Evolutionary conservation across 2,113 vertebrate species (phyloP).

Genomic region (Uropsilus gracilis): DNA sequence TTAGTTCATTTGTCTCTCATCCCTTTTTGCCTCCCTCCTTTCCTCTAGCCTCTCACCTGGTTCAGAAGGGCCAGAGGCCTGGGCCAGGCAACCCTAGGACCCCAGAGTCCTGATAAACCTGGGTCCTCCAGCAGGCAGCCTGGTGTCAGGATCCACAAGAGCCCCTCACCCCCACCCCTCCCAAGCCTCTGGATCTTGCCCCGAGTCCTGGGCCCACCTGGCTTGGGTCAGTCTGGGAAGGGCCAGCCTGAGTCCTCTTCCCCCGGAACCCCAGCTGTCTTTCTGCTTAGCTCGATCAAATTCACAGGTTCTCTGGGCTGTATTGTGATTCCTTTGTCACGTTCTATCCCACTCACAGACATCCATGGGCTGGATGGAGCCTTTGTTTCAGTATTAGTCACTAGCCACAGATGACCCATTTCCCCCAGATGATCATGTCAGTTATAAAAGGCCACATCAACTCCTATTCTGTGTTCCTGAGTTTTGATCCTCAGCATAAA

Average conservation of each 20-base stretch:
- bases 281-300: neutral
- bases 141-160: neutral
- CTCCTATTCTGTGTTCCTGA: neutral
- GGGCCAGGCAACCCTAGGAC: neutral
- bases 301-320: too few relatives aligned
- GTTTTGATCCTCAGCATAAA: neutral
- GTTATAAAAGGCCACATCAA: neutral
- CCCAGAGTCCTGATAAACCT: neutral
- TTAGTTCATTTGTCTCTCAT: neutral
- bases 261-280: neutral
- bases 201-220: neutral
- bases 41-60: neutral
- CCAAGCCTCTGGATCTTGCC: too few relatives aligned
- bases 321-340: neutral
- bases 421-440: neutral
- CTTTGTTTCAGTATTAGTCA: constrained; percentile 44
- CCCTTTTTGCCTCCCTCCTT: rapidly evolving
- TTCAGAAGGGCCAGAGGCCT: neutral
- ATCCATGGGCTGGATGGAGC: neutral
- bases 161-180: too few relatives aligned
- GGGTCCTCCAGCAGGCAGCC: neutral
- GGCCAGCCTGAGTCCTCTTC: neutral
- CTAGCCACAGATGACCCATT: constrained; percentile 32
- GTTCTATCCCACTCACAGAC: neutral
- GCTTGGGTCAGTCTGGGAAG: neutral